These are phyloP conservation scores for Mus minutoides DNA, from an alignment of 2,797 vertebrate species.

Conservation along the genomic window DNA sequence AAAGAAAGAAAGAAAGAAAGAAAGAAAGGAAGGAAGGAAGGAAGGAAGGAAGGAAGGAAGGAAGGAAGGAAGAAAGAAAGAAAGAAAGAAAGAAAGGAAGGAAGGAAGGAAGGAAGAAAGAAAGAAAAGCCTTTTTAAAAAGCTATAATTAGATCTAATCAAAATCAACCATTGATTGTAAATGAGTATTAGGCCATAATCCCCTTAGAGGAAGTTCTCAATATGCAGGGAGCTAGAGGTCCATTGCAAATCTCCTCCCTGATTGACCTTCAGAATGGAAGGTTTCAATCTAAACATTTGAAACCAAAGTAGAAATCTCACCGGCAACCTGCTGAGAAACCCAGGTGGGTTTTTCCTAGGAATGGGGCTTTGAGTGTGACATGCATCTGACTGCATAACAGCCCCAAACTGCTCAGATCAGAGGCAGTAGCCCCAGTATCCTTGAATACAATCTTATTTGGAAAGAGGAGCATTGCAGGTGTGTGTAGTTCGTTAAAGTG, in stretches of 20 bases:
- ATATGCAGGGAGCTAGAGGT: neutral
- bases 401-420: neutral
- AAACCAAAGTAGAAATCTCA: constrained; percentile 33
- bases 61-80: neutral
- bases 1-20: neutral
- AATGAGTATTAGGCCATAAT: neutral
- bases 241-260: neutral
- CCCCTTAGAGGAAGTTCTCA: neutral
- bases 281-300: neutral
- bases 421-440: neutral
- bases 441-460: constrained; percentile 1
- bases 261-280: neutral
- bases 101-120: no score
- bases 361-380: neutral
- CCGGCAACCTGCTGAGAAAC: neutral
- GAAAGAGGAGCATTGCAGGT: neutral
- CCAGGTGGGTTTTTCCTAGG: neutral
- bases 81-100: no score
- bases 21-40: no score
- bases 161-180: neutral
- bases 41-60: no score
- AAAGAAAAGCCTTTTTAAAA: neutral
- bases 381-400: neutral
- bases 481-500: neutral
- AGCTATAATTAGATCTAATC: neutral